A percentile compares a stretch with the other conserved stretches of the same genome.
phyloP scores from a whole-genome alignment of 2,888 invertebrate species.

The Rhyacophila evoluta region DNA sequence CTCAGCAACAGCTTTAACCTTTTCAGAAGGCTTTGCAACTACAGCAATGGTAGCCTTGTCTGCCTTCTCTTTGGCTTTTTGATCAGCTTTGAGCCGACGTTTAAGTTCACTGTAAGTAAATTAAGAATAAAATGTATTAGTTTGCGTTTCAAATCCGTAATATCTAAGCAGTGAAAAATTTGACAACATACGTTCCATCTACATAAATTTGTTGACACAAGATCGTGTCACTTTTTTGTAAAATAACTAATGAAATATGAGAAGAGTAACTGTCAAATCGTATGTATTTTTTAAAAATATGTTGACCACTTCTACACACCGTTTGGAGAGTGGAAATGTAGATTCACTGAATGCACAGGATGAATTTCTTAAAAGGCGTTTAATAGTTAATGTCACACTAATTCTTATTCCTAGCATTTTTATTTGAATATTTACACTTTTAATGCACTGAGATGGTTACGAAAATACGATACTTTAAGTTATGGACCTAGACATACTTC shows the following conservation, averaged over 20 bases:
- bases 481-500: too few species aligned
- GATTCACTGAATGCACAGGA: constrained; percentile 17
- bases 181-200: too few species aligned
- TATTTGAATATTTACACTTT: neutral
- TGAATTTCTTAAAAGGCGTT: neutral
- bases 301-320: constrained; percentile 21
- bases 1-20: constrained; percentile 65
- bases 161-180: neutral
- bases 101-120: constrained; percentile 86
- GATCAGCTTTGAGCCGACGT: constrained; percentile 89
- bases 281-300: neutral
- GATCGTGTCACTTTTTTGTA: too few species aligned
- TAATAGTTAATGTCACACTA: neutral
- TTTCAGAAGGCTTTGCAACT: constrained; percentile 59
- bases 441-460: constrained; percentile 59
- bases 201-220: too few species aligned
- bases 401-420: constrained; percentile 12
- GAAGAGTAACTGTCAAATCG: neutral
- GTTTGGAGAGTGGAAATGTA: constrained; percentile 11
- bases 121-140: constrained; percentile 31
- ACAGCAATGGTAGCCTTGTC: constrained; percentile 76
- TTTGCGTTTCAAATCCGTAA: neutral
- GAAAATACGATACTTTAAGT: neutral
- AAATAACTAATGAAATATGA: neutral
- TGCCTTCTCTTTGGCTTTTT: constrained; percentile 92